Conservation (phyloP, 2,113 vertebrate genomes). For the Grallaria varia region DNA sequence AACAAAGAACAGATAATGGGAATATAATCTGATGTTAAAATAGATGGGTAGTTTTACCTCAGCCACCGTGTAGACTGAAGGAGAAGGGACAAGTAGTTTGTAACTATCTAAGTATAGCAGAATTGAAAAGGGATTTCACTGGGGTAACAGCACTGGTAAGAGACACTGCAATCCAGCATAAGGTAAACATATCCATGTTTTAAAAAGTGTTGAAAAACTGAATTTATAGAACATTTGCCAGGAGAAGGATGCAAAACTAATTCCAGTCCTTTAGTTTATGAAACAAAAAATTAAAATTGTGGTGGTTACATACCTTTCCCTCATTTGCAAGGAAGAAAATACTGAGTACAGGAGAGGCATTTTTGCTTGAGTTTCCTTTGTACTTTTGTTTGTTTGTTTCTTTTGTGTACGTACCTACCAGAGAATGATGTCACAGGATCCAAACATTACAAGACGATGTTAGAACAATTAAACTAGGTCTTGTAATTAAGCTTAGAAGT, state of each 20-base stretch:
- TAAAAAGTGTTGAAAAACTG: neutral
- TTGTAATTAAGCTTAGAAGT: neutral
- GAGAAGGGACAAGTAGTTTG: neutral
- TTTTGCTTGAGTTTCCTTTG: neutral
- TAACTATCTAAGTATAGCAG: neutral
- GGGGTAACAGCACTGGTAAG: neutral
- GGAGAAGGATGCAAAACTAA: neutral
- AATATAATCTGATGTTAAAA: neutral
- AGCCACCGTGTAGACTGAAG: neutral
- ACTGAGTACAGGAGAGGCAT: neutral
- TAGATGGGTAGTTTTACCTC: neutral
- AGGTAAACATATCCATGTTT: neutral
- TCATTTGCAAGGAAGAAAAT: neutral
- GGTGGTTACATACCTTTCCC: neutral
- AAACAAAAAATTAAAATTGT: neutral
- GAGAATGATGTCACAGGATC: neutral
- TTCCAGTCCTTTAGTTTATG: neutral
- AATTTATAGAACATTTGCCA: neutral
- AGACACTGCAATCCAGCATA: neutral
- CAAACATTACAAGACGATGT: neutral
- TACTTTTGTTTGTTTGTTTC: neutral
- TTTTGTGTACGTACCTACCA: neutral
- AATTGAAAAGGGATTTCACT: neutral
- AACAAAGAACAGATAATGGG: neutral
- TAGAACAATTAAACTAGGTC: neutral